Evolutionary conservation across 2,797 vertebrate genomes (phyloP).

Genomic region (Arctocebus calabarensis): DNA sequence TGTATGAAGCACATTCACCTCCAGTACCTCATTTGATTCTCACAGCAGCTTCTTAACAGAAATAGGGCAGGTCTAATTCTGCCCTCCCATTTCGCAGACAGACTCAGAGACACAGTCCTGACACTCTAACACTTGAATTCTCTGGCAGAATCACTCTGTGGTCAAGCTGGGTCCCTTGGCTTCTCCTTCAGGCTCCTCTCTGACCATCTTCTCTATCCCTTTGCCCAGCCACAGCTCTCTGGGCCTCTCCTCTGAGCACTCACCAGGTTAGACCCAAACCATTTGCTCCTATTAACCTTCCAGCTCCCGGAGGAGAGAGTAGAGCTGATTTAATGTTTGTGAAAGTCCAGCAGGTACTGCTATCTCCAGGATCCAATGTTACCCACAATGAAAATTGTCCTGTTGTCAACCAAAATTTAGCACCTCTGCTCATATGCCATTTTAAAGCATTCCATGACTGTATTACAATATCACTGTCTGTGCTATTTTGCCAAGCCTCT

Average conservation of each 20-base stretch:
- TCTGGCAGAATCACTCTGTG: background rate
- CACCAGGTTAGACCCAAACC: background rate
- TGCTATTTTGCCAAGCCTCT: background rate
- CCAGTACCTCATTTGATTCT: background rate
- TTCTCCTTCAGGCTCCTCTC: background rate
- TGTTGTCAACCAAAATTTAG: background rate
- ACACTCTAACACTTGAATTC: background rate
- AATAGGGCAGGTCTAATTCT: background rate
- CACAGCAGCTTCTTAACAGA: background rate
- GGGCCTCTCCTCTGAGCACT: background rate
- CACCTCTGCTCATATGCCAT: background rate
- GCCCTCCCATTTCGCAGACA: background rate
- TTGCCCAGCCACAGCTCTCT: background rate
- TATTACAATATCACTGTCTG: background rate
- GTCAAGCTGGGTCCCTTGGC: background rate
- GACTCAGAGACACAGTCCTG: background rate
- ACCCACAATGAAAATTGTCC: background rate
- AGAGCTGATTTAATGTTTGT: background rate
- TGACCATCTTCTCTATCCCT: background rate
- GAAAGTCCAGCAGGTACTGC: background rate
- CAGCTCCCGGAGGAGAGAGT: background rate
- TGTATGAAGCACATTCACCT: background rate
- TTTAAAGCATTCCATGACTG: background rate
- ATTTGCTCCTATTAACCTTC: background rate
- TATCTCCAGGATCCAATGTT: background rate